Base-by-base conservation (phyloP, 1,140 invertebrate species). In the Hyles vespertilio region DNA sequence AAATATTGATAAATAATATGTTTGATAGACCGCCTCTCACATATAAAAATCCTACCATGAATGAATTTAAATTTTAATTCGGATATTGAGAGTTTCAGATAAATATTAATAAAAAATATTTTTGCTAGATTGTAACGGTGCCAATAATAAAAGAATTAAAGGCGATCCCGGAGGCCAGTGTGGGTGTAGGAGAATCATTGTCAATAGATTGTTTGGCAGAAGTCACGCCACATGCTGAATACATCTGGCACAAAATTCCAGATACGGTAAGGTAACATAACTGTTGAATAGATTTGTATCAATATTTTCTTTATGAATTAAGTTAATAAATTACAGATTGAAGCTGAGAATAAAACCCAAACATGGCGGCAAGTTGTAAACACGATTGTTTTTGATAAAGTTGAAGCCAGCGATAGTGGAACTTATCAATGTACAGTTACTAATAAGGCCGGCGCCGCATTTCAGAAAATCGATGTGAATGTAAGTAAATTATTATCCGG, bases 361-460 rank as follows among this genome's bases (percentile, higher is more conserved):
- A 78, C 69, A 12, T 83, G 73, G 73, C 45, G 63, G 6, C 50
- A 74, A 65, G 56, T 65, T 6, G 55, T 47, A 2, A 80, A 77
- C 58, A 77, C 58, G 46, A 70, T 87, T 36, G 55, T 73, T 45
- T 81, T 87, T 55, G 67, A 79, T 9, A 69, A 59, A 4, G 59
- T 82, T 3, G 49, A 51, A 11, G 58, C 61, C 11, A 59, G 70
- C 51, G 81, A 85, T 59, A 59, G 55, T 5, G 85, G 83, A 0
- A 63, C 56, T 6, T 88, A 86, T 43, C 71, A 81, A 59, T 88
- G 85, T 56, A 70, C 50, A 10, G 83, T 79, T 0, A 50, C 54
- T 1, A 88, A 84, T 46, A 51, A 44, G 5, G 80, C 69, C 52
- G 84, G 83, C 2, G 69, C 59, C 40, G 48, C 57, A 11, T 59